These are phyloP conservation scores for Dynastes tityus DNA, from an alignment of 2,888 invertebrate genomes.

Conservation along the genomic window DNA sequence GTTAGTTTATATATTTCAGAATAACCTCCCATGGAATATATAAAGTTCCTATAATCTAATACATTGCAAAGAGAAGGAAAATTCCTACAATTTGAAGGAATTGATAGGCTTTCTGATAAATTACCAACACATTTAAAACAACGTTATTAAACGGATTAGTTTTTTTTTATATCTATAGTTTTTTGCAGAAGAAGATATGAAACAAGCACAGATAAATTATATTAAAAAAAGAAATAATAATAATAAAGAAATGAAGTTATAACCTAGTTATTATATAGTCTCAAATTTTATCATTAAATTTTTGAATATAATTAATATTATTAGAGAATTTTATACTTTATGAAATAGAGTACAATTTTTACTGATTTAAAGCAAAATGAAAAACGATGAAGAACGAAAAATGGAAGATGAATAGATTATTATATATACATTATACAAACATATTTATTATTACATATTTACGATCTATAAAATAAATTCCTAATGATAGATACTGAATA, in stretches of 20 bases:
- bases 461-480: conserved; percentile 39
- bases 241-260: conserved; percentile 38
- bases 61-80: too few species aligned
- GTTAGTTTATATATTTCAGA: too few species aligned
- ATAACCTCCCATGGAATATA: too few species aligned
- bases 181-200: background rate
- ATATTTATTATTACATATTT: conserved; percentile 40
- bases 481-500: conserved; percentile 27
- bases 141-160: background rate
- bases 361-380: conserved; percentile 24
- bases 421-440: conserved; percentile 34
- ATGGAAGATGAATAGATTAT: conserved; percentile 23
- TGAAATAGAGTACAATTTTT: conserved; percentile 45
- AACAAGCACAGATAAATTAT: conserved; percentile 32
- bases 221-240: conserved; percentile 28
- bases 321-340: conserved; percentile 49
- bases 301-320: conserved; percentile 41
- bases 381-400: conserved; percentile 13
- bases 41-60: too few species aligned
- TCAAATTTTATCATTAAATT: conserved; percentile 43
- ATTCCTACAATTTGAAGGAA: too few species aligned
- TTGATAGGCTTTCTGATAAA: background rate
- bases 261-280: conserved; percentile 43
- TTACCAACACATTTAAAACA: background rate
- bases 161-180: conserved; percentile 9